phyloP scores from a whole-genome alignment of 2,797 vertebrate genomes.

The Trachurus trachurus region DNA sequence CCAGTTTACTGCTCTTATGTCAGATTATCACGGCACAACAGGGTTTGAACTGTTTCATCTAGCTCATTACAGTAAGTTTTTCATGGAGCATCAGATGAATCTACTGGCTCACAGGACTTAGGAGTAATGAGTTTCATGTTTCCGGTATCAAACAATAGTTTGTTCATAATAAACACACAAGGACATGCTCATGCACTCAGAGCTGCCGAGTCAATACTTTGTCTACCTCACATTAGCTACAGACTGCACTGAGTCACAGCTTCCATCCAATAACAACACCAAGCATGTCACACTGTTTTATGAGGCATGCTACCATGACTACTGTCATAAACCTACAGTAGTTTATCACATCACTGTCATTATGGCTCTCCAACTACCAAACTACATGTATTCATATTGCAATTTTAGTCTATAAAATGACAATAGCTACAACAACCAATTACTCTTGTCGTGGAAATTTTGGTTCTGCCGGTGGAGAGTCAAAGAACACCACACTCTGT shows the following conservation, averaged over 20 bases:
- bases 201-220: background rate
- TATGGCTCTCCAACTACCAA: background rate
- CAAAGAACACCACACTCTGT: too few relatives aligned
- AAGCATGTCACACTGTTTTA: background rate
- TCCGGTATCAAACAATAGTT: background rate
- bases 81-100: background rate
- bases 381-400: background rate
- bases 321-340: too few relatives aligned
- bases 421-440: background rate
- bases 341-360: background rate
- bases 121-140: conserved; percentile 3
- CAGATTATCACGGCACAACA: background rate
- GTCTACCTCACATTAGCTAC: background rate
- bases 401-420: background rate
- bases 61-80: background rate
- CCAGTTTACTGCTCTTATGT: background rate
- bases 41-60: background rate
- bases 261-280: background rate
- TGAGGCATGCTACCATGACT: background rate
- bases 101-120: background rate
- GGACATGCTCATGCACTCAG: background rate
- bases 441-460: too few relatives aligned
- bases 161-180: background rate
- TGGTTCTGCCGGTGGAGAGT: too few relatives aligned
- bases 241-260: background rate